Conservation (phyloP, 2,888 invertebrate species). For the Celastrina argiolus region DNA sequence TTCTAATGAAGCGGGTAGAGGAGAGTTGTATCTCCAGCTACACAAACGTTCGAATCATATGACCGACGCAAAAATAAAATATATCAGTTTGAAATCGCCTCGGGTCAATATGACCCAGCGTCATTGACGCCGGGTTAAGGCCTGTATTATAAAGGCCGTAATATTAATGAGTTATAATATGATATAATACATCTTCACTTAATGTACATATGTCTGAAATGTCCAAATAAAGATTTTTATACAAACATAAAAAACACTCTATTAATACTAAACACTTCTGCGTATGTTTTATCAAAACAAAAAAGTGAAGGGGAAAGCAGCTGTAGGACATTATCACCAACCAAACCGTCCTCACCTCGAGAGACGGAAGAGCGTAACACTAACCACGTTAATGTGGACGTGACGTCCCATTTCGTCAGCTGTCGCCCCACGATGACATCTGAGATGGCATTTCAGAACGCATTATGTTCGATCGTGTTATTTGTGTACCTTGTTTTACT, state of each 20-base stretch:
- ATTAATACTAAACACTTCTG: neutral
- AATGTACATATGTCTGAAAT: no score
- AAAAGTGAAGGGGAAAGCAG: conserved; percentile 29
- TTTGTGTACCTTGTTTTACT: conserved; percentile 19
- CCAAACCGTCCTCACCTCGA: conserved; percentile 38
- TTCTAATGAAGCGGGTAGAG: no score
- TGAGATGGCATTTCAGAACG: conserved; percentile 40
- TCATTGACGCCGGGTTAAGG: no score
- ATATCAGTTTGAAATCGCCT: no score
- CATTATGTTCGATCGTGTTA: conserved; percentile 25
- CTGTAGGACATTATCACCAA: conserved; percentile 40
- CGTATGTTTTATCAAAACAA: neutral
- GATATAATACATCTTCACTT: no score
- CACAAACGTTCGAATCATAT: no score
- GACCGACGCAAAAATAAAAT: no score
- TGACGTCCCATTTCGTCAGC: conserved; percentile 55
- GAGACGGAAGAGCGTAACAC: conserved; percentile 49
- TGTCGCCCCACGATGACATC: conserved; percentile 49
- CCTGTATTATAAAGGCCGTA: no score
- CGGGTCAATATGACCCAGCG: no score
- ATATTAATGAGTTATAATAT: no score
- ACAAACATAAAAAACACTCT: neutral
- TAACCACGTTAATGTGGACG: conserved; percentile 48
- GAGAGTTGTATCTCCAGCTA: no score
- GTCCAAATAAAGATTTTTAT: no score